Percentiles rank a stretch among this genome's conserved stretches.
phyloP scores from a whole-genome alignment of 2,113 vertebrate species.

The Phalacrocorax carbo region DNA sequence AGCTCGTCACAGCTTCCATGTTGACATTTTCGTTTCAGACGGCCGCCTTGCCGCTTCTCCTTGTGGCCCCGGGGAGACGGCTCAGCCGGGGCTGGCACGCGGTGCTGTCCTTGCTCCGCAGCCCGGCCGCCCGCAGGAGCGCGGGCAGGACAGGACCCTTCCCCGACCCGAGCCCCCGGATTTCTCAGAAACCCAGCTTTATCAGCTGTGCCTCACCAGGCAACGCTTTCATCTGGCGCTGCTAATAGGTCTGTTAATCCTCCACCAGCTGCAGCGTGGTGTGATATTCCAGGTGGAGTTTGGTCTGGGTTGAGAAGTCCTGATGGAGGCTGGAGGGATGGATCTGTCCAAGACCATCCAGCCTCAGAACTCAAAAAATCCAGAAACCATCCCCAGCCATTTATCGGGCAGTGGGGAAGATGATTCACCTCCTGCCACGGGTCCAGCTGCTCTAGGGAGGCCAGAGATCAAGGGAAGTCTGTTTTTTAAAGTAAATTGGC shows the following conservation, averaged over 20 bases:
- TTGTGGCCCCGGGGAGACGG: rapidly evolving
- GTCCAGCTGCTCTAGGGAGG: not conserved
- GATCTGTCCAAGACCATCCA: not conserved
- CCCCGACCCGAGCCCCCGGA: rapidly evolving
- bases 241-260: not conserved
- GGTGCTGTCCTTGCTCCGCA: not conserved
- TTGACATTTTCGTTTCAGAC: not conserved
- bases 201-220: not conserved
- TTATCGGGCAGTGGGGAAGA: not conserved
- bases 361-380: not conserved
- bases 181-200: not conserved
- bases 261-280: not conserved
- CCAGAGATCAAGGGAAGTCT: not conserved
- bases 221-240: not conserved
- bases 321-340: not conserved
- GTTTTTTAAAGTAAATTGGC: not conserved
- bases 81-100: not conserved
- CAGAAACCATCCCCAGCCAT: not conserved
- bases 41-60: not conserved
- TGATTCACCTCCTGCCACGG: rapidly evolving
- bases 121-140: not conserved
- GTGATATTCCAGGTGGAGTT: not conserved
- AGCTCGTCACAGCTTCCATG: not conserved
- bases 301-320: not conserved
- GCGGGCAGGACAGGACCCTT: not conserved